A percentile compares a stretch with the other conserved stretches of the same genome.
Evolutionary conservation across 2,113 vertebrate species (phyloP).

Genomic region (Semnopithecus entellus): DNA sequence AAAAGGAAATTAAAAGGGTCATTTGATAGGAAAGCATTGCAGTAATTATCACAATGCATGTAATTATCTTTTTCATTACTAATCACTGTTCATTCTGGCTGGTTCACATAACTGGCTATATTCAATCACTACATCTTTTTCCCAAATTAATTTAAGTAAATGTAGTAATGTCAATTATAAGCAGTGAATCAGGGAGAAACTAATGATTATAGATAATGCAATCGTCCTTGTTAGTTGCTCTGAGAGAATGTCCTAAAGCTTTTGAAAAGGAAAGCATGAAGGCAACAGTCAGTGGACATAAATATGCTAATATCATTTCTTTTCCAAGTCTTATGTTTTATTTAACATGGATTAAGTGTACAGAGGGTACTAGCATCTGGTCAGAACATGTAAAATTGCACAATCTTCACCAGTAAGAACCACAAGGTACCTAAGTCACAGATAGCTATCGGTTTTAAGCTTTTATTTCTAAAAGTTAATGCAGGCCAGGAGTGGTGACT

Average conservation of each 20-base stretch:
- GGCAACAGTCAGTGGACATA: neutral
- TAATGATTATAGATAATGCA: slow-evolving; percentile 72
- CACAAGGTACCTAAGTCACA: neutral
- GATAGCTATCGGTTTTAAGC: neutral
- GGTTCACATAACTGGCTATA: slow-evolving; percentile 64
- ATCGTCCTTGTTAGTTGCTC: slow-evolving; percentile 58
- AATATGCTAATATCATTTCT: neutral
- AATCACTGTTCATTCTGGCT: slow-evolving; percentile 66
- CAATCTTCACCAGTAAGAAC: neutral
- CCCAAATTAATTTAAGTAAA: slow-evolving; percentile 76
- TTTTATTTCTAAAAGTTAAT: neutral
- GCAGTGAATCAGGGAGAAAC: slow-evolving; percentile 73
- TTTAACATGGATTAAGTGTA: neutral
- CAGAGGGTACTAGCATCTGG: neutral
- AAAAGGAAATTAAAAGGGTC: slow-evolving; percentile 40
- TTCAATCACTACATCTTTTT: slow-evolving; percentile 67
- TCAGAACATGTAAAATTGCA: neutral
- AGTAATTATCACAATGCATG: slow-evolving; percentile 59
- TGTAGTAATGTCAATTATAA: slow-evolving; percentile 69
- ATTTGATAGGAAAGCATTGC: slow-evolving; percentile 63
- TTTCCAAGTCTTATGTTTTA: neutral
- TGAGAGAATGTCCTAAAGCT: slow-evolving; percentile 25
- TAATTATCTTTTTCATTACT: slow-evolving; percentile 59
- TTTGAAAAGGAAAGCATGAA: neutral
- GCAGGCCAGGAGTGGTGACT: neutral